These are phyloP conservation scores for Metridium senile DNA, from an alignment of 92 coral and sea anemone genomes.

Conservation along the genomic window DNA sequence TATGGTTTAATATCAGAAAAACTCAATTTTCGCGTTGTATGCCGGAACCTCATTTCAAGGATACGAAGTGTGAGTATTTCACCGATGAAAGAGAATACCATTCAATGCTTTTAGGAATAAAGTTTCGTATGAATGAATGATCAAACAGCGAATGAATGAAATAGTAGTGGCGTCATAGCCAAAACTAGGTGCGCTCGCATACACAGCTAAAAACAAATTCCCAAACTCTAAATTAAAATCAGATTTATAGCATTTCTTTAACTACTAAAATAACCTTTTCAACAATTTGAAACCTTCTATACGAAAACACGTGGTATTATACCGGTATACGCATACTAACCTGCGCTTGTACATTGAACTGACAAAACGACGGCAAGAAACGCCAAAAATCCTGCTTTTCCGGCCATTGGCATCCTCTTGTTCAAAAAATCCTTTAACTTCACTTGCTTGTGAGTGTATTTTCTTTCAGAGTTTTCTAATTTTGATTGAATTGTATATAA, in stretches of 20 bases:
- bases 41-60: too few species aligned
- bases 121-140: not conserved
- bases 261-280: not conserved
- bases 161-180: constrained; percentile 1
- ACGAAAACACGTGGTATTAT: constrained; percentile 8
- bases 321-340: constrained; percentile 8
- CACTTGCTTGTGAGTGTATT: constrained; percentile 1
- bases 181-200: not conserved
- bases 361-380: constrained; percentile 1
- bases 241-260: too few species aligned
- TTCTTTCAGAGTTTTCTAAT: constrained; percentile 27
- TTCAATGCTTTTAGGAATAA: not conserved
- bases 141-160: not conserved
- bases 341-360: not conserved
- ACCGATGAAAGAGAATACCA: not conserved
- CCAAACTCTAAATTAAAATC: not conserved
- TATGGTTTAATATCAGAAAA: too few species aligned
- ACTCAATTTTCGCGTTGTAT: too few species aligned
- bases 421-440: not conserved
- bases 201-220: not conserved
- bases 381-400: constrained; percentile 13
- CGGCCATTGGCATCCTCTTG: not conserved
- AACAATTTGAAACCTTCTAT: not conserved
- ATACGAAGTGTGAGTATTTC: not conserved
- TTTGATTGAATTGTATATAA: not conserved